Evolutionary conservation across 2,888 invertebrate species (phyloP), one percentile per base, ranked within the genome.

Genomic region (Eupithecia abbreviata): DNA sequence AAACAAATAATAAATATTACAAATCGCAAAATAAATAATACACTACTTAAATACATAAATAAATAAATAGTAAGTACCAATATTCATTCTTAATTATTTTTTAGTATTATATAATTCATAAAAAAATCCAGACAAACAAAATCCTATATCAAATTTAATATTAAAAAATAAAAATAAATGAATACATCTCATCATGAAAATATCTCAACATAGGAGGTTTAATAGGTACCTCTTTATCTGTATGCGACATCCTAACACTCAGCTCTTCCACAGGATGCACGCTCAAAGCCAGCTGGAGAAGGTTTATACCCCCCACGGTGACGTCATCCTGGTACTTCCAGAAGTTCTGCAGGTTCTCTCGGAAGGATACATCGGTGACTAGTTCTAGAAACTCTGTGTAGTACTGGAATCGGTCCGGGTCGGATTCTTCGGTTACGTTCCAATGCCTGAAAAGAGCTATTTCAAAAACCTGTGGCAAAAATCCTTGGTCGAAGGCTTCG

Each of bases 251-350:
- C 77, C 85, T 86, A 0, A 92, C 90, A 12, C 88, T 87, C 0
- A 93, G 83, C 1, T 85, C 80, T n/a, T 87, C 85, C 0, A 85
- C 84, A 0, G 94, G 94, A 66, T 93, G 93, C 0, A 94, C 92
- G 10, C 85, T 96, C 70, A 96, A 88, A 15, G 97, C 95, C 85
- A 97, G 94, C 82, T 96, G 96, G 75, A 96, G 89, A 49, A 97
- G 95, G 72, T 96, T 96, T 0, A 94, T 83, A 0, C 86, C 89
- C 42, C 93, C 94, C 80, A 96, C 96, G 0, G 95, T 95, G 5
- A 95, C 95, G 62, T 96, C 96, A 4, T 91, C 91, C 89, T 97
- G 97, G 77, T 96, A 96, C 89, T 96, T 96, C 90, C 97, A 96
- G 85, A 97, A 97, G 89, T 97, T 95, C 85, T 97, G 96, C 80